Evolutionary conservation across 1,140 invertebrate genomes (phyloP), one percentile per base, ranked within the genome.

Genomic region (Platyura marginata): DNA sequence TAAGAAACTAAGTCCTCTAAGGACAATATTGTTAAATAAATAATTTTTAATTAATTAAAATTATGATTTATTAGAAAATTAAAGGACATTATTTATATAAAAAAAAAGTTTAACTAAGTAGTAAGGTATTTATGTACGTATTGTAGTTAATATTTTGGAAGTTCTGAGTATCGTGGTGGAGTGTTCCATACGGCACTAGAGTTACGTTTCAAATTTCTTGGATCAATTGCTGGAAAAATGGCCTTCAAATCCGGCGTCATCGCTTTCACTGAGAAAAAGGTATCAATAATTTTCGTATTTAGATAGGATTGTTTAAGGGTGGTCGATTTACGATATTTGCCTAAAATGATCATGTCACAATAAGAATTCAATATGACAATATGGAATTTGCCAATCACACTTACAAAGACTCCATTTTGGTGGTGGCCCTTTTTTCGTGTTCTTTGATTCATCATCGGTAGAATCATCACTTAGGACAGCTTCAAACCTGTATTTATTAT

Each of bases 171-270:
- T 42, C 74, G 57, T 1, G 76, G 76, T 8, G 77, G 76, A 18
- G 74, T 72, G 46, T 70, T 70, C 78, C 78, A 81, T 23, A 75
- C 65, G 18, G 74, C 75, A 49, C 75, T 79, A 1, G 79, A 82
- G 29, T 77, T 79, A 21, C 78, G 66, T 50, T 75, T 71, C 41
- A 81, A 62, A 41, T 69, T 66, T 22, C 56, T 63, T 37, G 69
- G 68, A 51, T 76, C 72, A 47, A 81, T 79, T 41, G 59, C 61
- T 15, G 72, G 67, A 59, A 81, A 81, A 21, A 82, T 66, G 46
- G 71, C 67, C 32, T 64, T 59, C 33, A 82, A 62, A 66, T 82
- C 72, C 1, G 74, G 72, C 1, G 68, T 71, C 47, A 72, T 73
- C 40, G 67, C 67, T 36, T 67, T 66, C n/a, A 71, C 64, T 22